phyloP scores from a whole-genome alignment of 1,140 invertebrate genomes.

The Paralvinella palmiformis region DNA sequence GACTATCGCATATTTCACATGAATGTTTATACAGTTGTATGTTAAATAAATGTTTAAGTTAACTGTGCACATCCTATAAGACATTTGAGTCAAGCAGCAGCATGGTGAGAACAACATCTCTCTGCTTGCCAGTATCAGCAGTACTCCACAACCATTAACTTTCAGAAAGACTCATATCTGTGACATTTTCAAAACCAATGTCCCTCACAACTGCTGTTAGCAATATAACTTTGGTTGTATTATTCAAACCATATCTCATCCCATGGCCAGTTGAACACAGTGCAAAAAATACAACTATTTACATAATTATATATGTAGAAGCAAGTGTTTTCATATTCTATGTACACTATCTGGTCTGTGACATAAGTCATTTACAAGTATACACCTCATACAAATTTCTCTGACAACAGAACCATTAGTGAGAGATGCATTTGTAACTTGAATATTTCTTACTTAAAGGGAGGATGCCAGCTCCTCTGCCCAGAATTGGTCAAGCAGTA shows the following conservation, averaged over 20 bases:
- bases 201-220: not conserved
- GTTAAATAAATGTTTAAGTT: not conserved
- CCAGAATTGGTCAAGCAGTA: too few relatives aligned
- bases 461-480: too few relatives aligned
- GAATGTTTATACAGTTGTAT: not conserved
- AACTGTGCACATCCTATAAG: not conserved
- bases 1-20: not conserved
- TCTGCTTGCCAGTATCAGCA: slow-evolving; percentile 1
- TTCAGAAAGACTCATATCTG: not conserved
- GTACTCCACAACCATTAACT: too few relatives aligned
- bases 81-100: too few relatives aligned
- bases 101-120: not conserved
- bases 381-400: not conserved
- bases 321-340: not conserved
- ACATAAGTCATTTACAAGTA: not conserved
- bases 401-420: not conserved
- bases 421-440: not conserved
- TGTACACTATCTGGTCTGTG: not conserved
- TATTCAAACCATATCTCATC: not conserved
- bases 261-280: not conserved
- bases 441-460: not conserved
- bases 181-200: not conserved
- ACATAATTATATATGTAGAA: not conserved
- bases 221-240: not conserved
- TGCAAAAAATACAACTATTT: slow-evolving; percentile 1